Percentiles rank a stretch among this genome's conserved stretches.
Conservation (phyloP, 2,113 vertebrate species). For the Eclectus roratus region DNA sequence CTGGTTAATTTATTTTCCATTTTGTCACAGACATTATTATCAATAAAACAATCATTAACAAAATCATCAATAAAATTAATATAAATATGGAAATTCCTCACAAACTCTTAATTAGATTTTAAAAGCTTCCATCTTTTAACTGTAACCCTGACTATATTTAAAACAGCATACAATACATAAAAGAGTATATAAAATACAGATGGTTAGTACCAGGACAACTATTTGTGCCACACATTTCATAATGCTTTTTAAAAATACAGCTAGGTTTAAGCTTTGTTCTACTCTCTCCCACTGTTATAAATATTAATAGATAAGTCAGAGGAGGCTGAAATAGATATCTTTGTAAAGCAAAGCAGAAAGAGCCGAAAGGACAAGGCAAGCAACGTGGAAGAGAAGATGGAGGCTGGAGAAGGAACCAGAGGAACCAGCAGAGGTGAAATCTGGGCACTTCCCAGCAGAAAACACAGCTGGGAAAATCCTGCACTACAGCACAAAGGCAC, state of each 20-base stretch:
- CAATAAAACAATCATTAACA: neutral
- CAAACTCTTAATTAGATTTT: neutral
- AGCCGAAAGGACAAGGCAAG: neutral
- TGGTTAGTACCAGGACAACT: neutral
- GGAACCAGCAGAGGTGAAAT: neutral
- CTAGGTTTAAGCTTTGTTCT: neutral
- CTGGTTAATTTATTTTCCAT: neutral
- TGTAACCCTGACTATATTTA: neutral
- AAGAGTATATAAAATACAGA: neutral
- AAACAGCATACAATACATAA: neutral
- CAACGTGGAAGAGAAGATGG: neutral
- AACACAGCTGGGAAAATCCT: neutral
- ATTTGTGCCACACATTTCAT: neutral
- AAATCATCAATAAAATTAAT: neutral
- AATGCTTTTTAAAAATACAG: neutral
- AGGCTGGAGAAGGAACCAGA: neutral
- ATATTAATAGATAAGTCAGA: neutral
- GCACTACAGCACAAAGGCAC: neutral
- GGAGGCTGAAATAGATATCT: neutral
- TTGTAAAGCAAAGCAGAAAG: neutral
- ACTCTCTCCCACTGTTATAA: neutral
- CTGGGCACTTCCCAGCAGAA: neutral
- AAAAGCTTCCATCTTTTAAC: neutral
- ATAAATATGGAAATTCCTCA: neutral
- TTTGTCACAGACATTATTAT: neutral